Conservation (phyloP, 2,113 vertebrate genomes). For the Ia io region DNA sequence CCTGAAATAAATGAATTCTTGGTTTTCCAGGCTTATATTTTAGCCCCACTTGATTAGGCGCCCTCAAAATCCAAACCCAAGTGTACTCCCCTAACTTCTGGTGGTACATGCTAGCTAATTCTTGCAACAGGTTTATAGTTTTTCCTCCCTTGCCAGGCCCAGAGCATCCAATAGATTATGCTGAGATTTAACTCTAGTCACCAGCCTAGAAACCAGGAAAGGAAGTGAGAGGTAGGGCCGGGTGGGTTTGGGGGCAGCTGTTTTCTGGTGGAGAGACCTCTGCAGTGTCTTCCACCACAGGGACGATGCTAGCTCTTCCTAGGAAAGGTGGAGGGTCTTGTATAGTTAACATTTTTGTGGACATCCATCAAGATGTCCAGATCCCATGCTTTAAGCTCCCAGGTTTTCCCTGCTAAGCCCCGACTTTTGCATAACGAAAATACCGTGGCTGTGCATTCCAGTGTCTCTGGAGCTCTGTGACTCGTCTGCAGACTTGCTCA, state of each 20-base stretch:
- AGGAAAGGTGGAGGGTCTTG: not conserved
- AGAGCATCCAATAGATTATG: not conserved
- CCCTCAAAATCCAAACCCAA: not conserved
- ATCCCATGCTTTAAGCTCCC: not conserved
- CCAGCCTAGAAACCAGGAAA: not conserved
- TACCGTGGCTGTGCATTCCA: not conserved
- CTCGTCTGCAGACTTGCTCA: not conserved
- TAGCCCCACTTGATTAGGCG: not conserved
- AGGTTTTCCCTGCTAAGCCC: not conserved
- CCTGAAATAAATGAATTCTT: not conserved
- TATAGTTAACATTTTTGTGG: not conserved
- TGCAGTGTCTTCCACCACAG: not conserved
- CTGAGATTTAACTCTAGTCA: not conserved
- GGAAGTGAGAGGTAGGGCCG: not conserved
- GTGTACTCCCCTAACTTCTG: not conserved
- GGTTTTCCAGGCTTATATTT: not conserved
- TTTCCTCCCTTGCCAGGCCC: not conserved
- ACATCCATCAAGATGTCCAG: not conserved
- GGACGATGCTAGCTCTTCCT: not conserved
- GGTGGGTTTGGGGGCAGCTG: not conserved
- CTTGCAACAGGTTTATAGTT: not conserved
- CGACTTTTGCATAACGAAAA: not conserved
- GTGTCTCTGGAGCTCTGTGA: not conserved
- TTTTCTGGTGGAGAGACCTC: not conserved
- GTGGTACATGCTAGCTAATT: not conserved